Evolutionary conservation across 2,888 invertebrate genomes (phyloP).

Genomic region (Caenorhabditis panamensis): DNA sequence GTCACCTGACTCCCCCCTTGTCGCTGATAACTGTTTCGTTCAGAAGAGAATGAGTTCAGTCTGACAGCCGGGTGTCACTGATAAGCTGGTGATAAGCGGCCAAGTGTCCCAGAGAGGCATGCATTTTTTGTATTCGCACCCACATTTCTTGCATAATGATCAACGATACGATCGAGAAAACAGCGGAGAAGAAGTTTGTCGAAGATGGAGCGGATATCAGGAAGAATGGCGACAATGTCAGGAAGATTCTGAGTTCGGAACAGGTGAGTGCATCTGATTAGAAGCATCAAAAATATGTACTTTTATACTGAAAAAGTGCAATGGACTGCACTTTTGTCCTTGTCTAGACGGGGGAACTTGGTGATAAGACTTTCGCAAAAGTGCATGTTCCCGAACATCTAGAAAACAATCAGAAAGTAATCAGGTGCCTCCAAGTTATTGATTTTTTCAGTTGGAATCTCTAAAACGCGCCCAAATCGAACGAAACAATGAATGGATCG

Average conservation of each 20-base stretch:
- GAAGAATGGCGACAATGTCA: not conserved
- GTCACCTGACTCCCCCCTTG: constrained; percentile 39
- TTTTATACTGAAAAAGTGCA: too few species aligned
- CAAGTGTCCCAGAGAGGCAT: constrained; percentile 20
- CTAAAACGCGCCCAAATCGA: constrained; percentile 39
- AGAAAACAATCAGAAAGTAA: too few species aligned
- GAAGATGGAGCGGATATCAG: not conserved
- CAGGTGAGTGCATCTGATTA: too few species aligned
- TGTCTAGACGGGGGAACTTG: not conserved
- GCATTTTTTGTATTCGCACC: constrained; percentile 48
- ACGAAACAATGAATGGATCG: constrained; percentile 58
- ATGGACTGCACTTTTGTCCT: too few species aligned
- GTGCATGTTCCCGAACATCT: not conserved
- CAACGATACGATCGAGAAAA: constrained; percentile 8
- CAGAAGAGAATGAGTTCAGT: constrained; percentile 41
- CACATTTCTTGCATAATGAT: constrained; percentile 51
- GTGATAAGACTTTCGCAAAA: not conserved
- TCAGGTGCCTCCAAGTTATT: too few species aligned
- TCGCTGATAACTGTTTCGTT: constrained; percentile 15
- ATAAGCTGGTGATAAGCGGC: constrained; percentile 39
- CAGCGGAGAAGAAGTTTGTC: constrained; percentile 7
- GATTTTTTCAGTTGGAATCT: constrained; percentile 37
- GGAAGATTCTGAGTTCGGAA: not conserved
- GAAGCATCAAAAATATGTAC: too few species aligned
- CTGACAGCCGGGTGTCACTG: constrained; percentile 48